phyloP scores from a whole-genome alignment of 2,113 vertebrate genomes.

The Bombycilla garrulus region DNA sequence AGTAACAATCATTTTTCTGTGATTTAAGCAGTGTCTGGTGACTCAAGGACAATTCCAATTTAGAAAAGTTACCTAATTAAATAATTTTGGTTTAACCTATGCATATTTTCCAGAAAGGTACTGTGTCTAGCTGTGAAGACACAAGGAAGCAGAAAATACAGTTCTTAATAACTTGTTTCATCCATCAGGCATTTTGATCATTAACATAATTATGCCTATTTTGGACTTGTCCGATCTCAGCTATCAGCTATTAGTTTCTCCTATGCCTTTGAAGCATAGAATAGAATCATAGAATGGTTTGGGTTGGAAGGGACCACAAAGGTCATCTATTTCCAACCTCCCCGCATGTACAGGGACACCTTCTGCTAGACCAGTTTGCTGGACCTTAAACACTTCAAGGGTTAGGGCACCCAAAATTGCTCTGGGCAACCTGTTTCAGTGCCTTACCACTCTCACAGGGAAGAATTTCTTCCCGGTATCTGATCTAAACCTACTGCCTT shows the following conservation, averaged over 20 bases:
- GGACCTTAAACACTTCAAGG: neutral
- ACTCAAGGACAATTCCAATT: neutral
- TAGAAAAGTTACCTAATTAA: neutral
- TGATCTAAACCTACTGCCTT: neutral
- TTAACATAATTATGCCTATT: neutral
- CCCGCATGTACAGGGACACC: accelerated
- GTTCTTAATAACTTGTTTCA: neutral
- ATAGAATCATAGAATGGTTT: neutral
- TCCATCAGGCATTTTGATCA: neutral
- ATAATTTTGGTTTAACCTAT: neutral
- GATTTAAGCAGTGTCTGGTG: neutral
- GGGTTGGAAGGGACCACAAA: neutral
- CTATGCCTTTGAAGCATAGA: neutral
- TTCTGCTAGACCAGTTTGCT: neutral
- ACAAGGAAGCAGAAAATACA: neutral
- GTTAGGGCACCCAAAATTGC: neutral
- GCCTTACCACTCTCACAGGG: neutral
- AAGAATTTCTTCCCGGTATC: neutral
- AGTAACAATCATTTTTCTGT: neutral
- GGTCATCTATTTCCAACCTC: neutral
- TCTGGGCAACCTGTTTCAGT: neutral
- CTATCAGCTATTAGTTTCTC: neutral
- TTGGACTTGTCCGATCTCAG: neutral
- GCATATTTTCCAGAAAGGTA: neutral
- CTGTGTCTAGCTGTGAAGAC: neutral